Evolutionary conservation across 2,113 vertebrate genomes (phyloP), one percentile per base, ranked within the genome.

Genomic region (Tenrec ecaudatus): DNA sequence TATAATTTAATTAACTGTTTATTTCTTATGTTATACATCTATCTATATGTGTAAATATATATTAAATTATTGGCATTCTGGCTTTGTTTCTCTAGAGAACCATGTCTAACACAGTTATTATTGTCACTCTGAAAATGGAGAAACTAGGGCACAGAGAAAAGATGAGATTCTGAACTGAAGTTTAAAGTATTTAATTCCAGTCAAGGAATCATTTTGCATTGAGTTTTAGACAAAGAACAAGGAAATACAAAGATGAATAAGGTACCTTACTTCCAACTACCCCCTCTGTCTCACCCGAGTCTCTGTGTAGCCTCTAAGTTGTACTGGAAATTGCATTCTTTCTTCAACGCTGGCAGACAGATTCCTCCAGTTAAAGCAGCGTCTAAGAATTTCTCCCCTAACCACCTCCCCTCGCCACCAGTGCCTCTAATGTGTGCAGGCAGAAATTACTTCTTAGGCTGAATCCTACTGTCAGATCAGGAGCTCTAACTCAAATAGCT

Each of bases 161-260:
- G 20, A 38, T 85, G 5, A 6, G 29, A 82, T 27, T 60, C 47
- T 93, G 29, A 95, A 12, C 71, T 68, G 40, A 81, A 89, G 29
- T 29, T 91, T 20, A 57, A 71, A 68, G 71, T 79, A 53, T 6
- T 69, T 91, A 84, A 27, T 75, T 62, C 25, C 6, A 86, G 29
- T 80, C n/a, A 64, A 82, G 92, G 77, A 31, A 71, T 66, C 15
- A 40, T 40, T 68, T 85, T 79, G 31, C 36, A 38, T 12, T 62
- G 69, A 71, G 62, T 82, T 79, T 94, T 96, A 75, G 82, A 33
- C 62, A 88, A 90, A 88, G 25, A 86, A 40, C 25, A 66, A 25
- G 20, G 71, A 92, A 94, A 88, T 57, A 79, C 0, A 75, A 88
- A 90, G 57, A 88, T 33, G 2, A 75, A 31, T n/a, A 36, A 78